Conservation (phyloP, 1,140 invertebrate genomes). For the Asbolus verrucosus region DNA sequence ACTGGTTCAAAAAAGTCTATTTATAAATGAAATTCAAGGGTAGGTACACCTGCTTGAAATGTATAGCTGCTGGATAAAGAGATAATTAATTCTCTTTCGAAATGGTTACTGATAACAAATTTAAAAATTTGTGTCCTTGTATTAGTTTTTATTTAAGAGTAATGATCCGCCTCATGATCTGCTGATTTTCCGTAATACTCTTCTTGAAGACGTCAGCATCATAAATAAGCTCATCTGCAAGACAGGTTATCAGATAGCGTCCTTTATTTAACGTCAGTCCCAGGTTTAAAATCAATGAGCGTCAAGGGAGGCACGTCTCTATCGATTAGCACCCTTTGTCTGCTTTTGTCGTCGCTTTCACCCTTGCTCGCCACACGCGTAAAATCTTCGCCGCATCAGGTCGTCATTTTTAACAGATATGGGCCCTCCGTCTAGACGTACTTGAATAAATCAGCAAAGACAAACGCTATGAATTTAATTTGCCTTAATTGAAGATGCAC, state of each 20-base stretch:
- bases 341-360: constrained; percentile 44
- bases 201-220: constrained; percentile 3
- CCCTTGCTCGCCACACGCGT: constrained; percentile 27
- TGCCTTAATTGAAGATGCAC: background rate
- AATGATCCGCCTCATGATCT: background rate
- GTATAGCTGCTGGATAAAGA: no score
- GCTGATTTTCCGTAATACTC: background rate
- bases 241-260: constrained; percentile 14
- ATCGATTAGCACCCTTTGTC: constrained; percentile 57
- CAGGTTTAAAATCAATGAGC: constrained; percentile 57
- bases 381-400: constrained; percentile 20
- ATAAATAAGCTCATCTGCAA: constrained; percentile 32
- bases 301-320: constrained; percentile 55
- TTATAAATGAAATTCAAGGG: no score
- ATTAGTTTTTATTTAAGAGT: no score
- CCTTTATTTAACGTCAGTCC: constrained; percentile 34
- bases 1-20: no score
- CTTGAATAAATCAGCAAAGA: background rate
- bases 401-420: constrained; percentile 22
- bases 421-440: constrained; percentile 8
- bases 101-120: no score
- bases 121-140: no score
- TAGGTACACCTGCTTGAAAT: no score
- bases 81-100: no score
- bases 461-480: constrained; percentile 8